These are phyloP conservation scores for Daptonema setosum DNA, from an alignment of 2,888 invertebrate genomes.

Conservation along the genomic window DNA sequence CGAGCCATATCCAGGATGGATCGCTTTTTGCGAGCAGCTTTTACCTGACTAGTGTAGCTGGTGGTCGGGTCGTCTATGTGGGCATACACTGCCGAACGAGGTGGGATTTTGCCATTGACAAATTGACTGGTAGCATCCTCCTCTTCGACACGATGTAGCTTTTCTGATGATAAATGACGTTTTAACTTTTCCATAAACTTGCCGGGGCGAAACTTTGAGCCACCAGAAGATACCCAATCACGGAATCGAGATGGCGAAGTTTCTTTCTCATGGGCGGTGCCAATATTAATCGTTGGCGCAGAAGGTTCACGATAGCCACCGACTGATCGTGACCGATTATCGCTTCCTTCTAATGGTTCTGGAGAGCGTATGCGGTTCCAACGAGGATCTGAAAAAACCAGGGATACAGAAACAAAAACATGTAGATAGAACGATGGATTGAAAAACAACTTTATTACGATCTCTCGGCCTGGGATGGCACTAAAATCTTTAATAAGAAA, in stretches of 20 bases:
- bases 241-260: background rate
- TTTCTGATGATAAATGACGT: constrained; percentile 3
- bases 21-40: constrained; percentile 2
- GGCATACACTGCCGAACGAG: background rate
- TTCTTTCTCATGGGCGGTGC: background rate
- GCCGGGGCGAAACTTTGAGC: background rate
- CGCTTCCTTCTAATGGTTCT: background rate
- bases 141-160: background rate
- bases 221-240: background rate
- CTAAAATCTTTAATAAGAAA: too few species aligned
- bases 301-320: too few species aligned
- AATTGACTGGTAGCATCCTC: background rate
- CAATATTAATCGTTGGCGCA: too few species aligned
- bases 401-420: too few species aligned
- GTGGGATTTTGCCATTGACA: background rate
- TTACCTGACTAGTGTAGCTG: background rate
- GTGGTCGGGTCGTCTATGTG: background rate
- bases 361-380: background rate
- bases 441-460: too few species aligned
- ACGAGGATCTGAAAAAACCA: background rate
- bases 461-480: too few species aligned
- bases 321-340: too few species aligned
- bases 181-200: constrained; percentile 4
- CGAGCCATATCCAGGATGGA: constrained; percentile 12
- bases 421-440: too few species aligned